Conservation (phyloP, 1,140 invertebrate species). For the Achatina immaculata region DNA sequence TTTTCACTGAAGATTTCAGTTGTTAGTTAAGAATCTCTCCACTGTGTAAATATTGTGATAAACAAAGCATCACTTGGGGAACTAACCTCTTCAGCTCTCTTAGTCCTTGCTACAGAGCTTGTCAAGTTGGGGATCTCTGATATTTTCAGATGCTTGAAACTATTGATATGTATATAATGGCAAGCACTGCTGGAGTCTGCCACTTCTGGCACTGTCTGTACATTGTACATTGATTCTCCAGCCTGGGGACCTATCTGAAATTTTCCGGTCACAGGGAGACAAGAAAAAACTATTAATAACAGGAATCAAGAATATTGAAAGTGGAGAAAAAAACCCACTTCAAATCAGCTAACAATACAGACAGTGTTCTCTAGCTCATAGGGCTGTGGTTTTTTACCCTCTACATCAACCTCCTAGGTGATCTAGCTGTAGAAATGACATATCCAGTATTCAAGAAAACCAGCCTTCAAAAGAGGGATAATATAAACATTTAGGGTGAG, state of each 20-base stretch:
- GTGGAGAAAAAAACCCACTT: neutral
- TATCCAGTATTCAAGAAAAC: too few species aligned
- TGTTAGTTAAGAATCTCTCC: too few species aligned
- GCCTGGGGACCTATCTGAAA: constrained; percentile 17
- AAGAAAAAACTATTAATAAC: neutral
- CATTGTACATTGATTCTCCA: neutral
- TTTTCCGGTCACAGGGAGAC: neutral
- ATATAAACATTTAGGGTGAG: too few species aligned
- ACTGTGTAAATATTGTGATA: too few species aligned
- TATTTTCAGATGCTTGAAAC: constrained; percentile 12
- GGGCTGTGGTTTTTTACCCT: neutral
- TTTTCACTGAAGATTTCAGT: too few species aligned
- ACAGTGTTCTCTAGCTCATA: neutral
- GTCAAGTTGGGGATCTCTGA: constrained; percentile 4
- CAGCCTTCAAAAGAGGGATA: too few species aligned
- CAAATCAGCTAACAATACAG: neutral
- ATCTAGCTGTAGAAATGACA: neutral
- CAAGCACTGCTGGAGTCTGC: neutral
- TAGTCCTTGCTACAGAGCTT: constrained; percentile 14
- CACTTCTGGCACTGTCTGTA: constrained; percentile 8
- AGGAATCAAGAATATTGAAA: neutral
- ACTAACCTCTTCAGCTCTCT: constrained; percentile 21
- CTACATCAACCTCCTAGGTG: neutral
- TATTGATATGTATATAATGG: constrained; percentile 13
- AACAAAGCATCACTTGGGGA: too few species aligned